phyloP scores from a whole-genome alignment of 2,888 invertebrate genomes.

The Dioctria rufipes region DNA sequence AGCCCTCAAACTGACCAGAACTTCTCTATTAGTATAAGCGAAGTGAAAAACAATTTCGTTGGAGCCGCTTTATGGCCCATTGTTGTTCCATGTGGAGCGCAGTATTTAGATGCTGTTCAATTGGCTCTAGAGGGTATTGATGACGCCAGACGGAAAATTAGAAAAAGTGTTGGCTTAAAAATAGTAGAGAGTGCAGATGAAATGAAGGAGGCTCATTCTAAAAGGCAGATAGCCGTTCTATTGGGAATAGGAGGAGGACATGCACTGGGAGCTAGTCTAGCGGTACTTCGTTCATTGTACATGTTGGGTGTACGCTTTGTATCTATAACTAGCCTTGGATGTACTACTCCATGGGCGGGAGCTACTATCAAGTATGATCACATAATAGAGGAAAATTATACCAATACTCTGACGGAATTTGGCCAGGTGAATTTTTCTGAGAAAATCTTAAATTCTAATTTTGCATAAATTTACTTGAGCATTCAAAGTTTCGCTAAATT shows the following conservation, averaged over 20 bases:
- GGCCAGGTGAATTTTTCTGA: conserved; percentile 67
- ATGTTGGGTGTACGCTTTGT: conserved; percentile 78
- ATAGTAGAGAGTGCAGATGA: conserved; percentile 75
- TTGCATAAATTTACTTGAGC: conserved; percentile 19
- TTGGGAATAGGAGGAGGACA: conserved; percentile 80
- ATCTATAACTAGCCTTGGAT: conserved; percentile 77
- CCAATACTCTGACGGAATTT: conserved; percentile 70
- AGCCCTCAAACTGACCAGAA: conserved; percentile 62
- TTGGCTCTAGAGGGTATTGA: conserved; percentile 79
- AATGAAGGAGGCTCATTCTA: conserved; percentile 75
- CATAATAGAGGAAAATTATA: conserved; percentile 68
- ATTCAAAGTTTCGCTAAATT: conserved; percentile 1
- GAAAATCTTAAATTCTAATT: not conserved
- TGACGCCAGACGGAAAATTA: conserved; percentile 75
- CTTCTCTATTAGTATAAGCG: conserved; percentile 64
- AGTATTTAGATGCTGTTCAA: conserved; percentile 78
- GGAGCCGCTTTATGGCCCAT: conserved; percentile 72
- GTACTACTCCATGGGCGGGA: conserved; percentile 78
- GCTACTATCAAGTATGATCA: conserved; percentile 62
- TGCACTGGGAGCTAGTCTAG: conserved; percentile 78
- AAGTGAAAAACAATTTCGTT: conserved; percentile 73
- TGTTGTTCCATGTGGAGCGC: conserved; percentile 75
- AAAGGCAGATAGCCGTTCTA: conserved; percentile 76
- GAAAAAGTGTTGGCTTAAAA: conserved; percentile 72
- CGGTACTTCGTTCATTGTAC: conserved; percentile 78